Evolutionary conservation across 2,797 vertebrate species (phyloP).

Genomic region (Pteronotus mesoamericanus): DNA sequence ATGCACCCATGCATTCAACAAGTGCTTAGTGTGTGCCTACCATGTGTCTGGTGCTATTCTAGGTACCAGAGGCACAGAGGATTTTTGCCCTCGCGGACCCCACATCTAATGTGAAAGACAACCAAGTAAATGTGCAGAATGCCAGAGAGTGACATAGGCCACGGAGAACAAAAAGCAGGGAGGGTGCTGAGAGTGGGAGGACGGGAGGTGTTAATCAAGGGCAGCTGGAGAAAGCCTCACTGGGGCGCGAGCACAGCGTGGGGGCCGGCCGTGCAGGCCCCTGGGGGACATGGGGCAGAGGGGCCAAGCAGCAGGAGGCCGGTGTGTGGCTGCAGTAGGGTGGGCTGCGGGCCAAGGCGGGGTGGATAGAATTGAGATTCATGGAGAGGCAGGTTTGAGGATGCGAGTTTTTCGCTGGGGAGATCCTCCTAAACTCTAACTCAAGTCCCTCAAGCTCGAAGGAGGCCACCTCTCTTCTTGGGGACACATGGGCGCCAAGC

Average conservation of each 20-base stretch:
- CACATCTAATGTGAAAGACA: not conserved
- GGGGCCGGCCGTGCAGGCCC: not conserved
- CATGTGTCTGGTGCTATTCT: not conserved
- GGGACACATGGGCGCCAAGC: not conserved
- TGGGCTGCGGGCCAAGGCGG: accelerated
- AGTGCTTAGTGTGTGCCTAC: not conserved
- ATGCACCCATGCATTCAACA: not conserved
- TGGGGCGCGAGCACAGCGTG: not conserved
- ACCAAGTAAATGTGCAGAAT: not conserved
- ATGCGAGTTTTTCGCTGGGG: not conserved
- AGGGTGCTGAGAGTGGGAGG: not conserved
- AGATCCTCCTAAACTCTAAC: not conserved
- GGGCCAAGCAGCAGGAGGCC: not conserved
- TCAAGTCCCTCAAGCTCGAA: not conserved
- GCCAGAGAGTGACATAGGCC: not conserved
- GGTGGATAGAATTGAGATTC: not conserved
- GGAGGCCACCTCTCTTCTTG: not conserved
- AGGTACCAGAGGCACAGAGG: not conserved
- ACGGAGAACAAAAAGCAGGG: not conserved
- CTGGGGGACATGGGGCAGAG: not conserved
- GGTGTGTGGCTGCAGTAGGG: not conserved
- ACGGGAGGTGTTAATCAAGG: not conserved
- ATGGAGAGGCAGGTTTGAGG: not conserved
- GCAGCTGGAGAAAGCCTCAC: not conserved
- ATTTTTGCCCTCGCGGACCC: not conserved